These are phyloP conservation scores for Adelges cooleyi DNA, from an alignment of 1,140 invertebrate genomes.

Conservation along the genomic window DNA sequence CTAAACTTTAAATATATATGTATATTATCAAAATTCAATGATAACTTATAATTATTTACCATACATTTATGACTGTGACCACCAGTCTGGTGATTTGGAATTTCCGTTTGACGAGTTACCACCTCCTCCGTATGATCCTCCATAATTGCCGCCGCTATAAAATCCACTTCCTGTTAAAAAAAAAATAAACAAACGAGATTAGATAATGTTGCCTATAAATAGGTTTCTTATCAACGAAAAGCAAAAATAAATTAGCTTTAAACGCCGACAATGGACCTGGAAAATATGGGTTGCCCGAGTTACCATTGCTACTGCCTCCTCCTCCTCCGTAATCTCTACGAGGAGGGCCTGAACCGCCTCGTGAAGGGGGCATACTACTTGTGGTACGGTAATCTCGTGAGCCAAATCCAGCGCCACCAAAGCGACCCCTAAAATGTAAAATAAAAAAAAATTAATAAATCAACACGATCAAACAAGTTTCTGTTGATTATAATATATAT, in stretches of 20 bases:
- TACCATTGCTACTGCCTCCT: constrained; percentile 20
- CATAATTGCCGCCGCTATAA: constrained; percentile 29
- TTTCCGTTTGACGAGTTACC: constrained; percentile 26
- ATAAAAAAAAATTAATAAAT: constrained; percentile 4
- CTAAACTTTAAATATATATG: constrained; percentile 18
- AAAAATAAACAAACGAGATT: constrained; percentile 1
- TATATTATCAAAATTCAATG: constrained; percentile 5
- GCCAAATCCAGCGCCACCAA: constrained; percentile 29
- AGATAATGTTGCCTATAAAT: background rate
- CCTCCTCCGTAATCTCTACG: background rate
- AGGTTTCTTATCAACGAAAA: background rate
- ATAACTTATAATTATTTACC: background rate
- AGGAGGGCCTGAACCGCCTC: background rate
- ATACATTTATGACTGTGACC: constrained; percentile 18
- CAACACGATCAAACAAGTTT: background rate
- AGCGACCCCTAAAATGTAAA: constrained; percentile 26
- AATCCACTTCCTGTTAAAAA: background rate
- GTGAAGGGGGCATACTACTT: background rate
- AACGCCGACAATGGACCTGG: background rate
- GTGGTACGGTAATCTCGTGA: constrained; percentile 31
- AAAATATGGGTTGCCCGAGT: background rate
- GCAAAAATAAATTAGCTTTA: background rate
- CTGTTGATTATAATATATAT: background rate
- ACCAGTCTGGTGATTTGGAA: constrained; percentile 28
- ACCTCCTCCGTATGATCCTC: constrained; percentile 28